Base-by-base conservation (phyloP, 2,888 invertebrate genomes). In the Bursaphelenchus okinawaensis region DNA sequence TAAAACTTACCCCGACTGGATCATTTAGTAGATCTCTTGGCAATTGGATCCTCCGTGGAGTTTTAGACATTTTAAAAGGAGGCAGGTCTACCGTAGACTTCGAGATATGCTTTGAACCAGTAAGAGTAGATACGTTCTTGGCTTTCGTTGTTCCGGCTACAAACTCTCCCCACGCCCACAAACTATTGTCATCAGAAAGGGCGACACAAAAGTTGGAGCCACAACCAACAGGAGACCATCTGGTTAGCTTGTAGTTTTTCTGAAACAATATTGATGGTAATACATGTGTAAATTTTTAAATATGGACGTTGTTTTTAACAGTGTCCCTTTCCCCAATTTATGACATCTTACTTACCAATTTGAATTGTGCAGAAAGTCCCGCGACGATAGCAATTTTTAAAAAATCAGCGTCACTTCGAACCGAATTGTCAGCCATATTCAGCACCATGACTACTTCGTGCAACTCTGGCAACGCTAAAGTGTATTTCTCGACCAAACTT, bases 101-200 rank as follows among this genome's bases (percentile, higher is more conserved):
- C 12, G 57, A 22, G 62, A 52, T 7, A 58, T 12, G 16, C 31
- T 26, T 27, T 16, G 57, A 20, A 20, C 9, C 16, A 12, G 19
- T 28, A 19, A 1, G 29, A 55, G 63, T 68, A 40, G 65, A 68
- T 22, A 24, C 52, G 54, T 20, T 63, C 56, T 40, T 67, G 55
- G 20, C 26, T 23, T 69, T 67, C 16, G 72, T 62, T 27, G 67
- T 70, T 0, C 71, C 69, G 40, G 76, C 77, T 12, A 70, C 70
- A 52, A 78, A 75, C 63, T 75, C 75, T 20, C 78, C 78, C 76
- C 76, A 78, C 27, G 76, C 65, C 52, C 71, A 60, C 20, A 75
- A 52, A n/a, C 69, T 68, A 27, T 72, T 70, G 55, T 78, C 76
- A 28, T 73, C 74, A 8, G 68, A 61, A 29, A 78, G 69, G 4